Base-by-base conservation (phyloP, 2,113 vertebrate genomes). In the Eudyptes chrysolophus region DNA sequence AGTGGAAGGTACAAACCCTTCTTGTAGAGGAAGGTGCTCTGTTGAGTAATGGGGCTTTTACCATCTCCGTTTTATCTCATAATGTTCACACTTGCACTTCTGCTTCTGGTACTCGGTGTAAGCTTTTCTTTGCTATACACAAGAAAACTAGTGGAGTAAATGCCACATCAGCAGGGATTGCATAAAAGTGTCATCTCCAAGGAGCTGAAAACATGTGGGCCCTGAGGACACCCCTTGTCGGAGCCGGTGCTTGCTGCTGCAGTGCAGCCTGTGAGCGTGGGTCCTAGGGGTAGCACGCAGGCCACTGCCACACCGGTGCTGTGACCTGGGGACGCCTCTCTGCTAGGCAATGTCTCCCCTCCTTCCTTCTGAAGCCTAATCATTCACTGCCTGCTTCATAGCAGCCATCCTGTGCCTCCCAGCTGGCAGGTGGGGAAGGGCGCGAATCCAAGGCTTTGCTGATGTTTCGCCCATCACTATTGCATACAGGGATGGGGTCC, bases 301-400 rank as follows among this genome's bases (percentile, higher is more conserved):
- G n/a, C 46, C 20, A 9, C 55, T 0, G 3, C 25, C 34, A 38
- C 3, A 8, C 58, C 3, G 0, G 19, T 0, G 3, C 42, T 30
- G 34, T 16, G 30, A 68, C 19, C n/a, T 21, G 48, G 13, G 40
- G 46, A 48, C 40, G 10, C 9, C 40, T 49, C 49, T 71, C 32
- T n/a, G n/a, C 32, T 46, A 32, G 38, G 51, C 22, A 65, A 11
- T 6, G 6, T 18, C 64, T 68, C 38, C 6, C 5, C 16, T 83
- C 10, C 68, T 90, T 51, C 44, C 42, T 42, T 42, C 42, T 42
- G 42, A 42, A 42, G 42, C 42, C 30, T 24, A 5, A 12, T 27
- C 6, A 5, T 20, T 84, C 2, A 0, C 16, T 66, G 22, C 11
- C 5, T 4, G 16, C 29, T 36, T 69, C 44, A 6, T 2, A 44